Evolutionary conservation across 2,113 vertebrate genomes (phyloP).

Genomic region (Pterocles burchelli): DNA sequence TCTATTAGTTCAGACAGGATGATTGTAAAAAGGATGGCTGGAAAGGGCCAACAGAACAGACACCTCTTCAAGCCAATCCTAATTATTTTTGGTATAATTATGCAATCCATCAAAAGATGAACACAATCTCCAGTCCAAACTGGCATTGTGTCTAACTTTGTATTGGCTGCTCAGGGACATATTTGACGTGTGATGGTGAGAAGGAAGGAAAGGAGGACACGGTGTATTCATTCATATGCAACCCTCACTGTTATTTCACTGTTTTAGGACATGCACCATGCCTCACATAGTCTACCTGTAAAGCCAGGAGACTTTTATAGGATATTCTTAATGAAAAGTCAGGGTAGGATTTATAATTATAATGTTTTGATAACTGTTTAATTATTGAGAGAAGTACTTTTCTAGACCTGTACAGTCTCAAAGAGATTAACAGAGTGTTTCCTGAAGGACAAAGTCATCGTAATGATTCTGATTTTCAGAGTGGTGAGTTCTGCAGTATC

Average conservation of each 20-base stretch:
- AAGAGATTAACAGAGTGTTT: not conserved
- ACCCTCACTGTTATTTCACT: not conserved
- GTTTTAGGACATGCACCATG: not conserved
- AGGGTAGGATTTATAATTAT: not conserved
- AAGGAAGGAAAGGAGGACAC: not conserved
- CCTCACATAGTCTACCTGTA: not conserved
- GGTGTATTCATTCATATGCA: not conserved
- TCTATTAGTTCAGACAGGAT: slow-evolving; percentile 47
- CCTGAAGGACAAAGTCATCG: not conserved
- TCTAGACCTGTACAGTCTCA: not conserved
- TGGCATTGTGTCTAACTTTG: slow-evolving; percentile 13
- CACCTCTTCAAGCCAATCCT: slow-evolving; percentile 35
- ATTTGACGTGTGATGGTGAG: not conserved
- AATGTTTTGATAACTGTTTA: not conserved
- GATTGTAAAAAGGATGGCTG: slow-evolving; percentile 30
- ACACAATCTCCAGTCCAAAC: slow-evolving; percentile 38
- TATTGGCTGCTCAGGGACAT: not conserved
- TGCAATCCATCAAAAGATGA: slow-evolving; percentile 38
- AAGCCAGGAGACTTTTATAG: not conserved
- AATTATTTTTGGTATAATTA: slow-evolving; percentile 61
- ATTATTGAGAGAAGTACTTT: not conserved
- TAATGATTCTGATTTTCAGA: not conserved
- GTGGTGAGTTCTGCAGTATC: not conserved
- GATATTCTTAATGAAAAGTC: not conserved
- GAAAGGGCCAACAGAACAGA: slow-evolving; percentile 23